Evolutionary conservation across 2,888 invertebrate species (phyloP), one percentile per base, ranked within the genome.

Genomic region (Lepidonotus clava): DNA sequence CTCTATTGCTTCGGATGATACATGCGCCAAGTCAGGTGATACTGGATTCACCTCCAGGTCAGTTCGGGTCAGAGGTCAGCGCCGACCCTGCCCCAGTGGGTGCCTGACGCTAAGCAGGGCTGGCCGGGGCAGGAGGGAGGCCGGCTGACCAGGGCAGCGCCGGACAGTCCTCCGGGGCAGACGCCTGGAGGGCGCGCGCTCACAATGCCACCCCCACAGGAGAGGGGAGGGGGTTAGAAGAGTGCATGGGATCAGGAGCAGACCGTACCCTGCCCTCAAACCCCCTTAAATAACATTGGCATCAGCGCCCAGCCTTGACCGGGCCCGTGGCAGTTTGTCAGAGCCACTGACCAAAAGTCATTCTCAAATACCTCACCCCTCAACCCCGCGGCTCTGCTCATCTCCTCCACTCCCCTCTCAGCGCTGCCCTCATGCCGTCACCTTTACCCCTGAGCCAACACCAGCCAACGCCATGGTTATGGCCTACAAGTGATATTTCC

Each of bases 11-110:
- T 46, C 80, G 46, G 80, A 80, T 80, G 80, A 80, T 80, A 80
- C 80, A 80, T 80, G 80, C 51, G 80, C 80, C 28, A 41, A 80
- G 80, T 80, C 80, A 80, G 80, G 80, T 80, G 80, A 80, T 80
- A 51, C 80, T 28, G 80, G 80, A 80, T 80, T 80, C 80, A 80
- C 80, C 80, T 51, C 51, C 80, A 34, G 80, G 80, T 80, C 80
- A 80, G 80, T 41, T 46, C 80, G 46, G 80, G 80, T 80, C 80
- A 80, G 80, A 32, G 80, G 80, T 80, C 80, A 80, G 46, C n/a
- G 21, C 24, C 24, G 80, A 11, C 41, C 80, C 80, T 80, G 41
- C 80, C 80, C 80, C 46, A 51, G 28, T 46, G 80, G 46, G 46
- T 46, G 46, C 46, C 46, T 80, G 80, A 80, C 51, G 80, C 80